Conservation (phyloP, 2,113 vertebrate genomes). For the Leptosomus discolor region DNA sequence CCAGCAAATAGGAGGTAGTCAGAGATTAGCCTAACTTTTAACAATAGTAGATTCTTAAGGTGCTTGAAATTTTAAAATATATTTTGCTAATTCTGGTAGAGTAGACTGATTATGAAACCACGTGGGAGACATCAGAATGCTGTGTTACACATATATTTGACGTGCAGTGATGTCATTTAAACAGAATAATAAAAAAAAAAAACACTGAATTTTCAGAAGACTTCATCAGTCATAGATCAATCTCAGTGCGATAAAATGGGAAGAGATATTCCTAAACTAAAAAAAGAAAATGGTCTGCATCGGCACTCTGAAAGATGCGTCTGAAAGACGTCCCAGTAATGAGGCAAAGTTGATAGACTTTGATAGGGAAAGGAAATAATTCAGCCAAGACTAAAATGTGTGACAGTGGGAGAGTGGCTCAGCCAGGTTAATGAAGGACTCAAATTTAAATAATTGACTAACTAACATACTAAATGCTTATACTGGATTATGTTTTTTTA, state of each 20-base stretch:
- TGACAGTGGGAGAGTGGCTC: neutral
- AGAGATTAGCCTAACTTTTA: neutral
- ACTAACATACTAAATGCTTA: too few species aligned
- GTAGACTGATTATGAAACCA: neutral
- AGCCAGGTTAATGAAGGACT: neutral
- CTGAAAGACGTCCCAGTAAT: neutral
- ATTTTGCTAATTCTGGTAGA: neutral
- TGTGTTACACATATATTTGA: neutral
- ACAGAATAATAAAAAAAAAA: neutral
- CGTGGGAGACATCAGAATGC: neutral
- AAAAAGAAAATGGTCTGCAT: neutral
- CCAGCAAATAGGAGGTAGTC: neutral
- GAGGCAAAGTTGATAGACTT: neutral
- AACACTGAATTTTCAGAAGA: neutral
- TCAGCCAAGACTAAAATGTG: neutral
- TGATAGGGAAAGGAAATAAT: neutral
- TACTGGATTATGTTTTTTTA: too few species aligned
- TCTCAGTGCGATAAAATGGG: neutral
- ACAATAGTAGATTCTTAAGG: neutral
- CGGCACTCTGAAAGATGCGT: neutral
- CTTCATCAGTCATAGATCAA: neutral
- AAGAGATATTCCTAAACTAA: neutral
- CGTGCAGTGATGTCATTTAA: neutral
- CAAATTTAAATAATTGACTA: neutral
- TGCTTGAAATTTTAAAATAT: neutral